A percentile compares a stretch with the other conserved stretches of the same genome.
These are phyloP conservation scores for Girardia tigrina DNA, from an alignment of 2,888 invertebrate genomes.

Conservation along the genomic window DNA sequence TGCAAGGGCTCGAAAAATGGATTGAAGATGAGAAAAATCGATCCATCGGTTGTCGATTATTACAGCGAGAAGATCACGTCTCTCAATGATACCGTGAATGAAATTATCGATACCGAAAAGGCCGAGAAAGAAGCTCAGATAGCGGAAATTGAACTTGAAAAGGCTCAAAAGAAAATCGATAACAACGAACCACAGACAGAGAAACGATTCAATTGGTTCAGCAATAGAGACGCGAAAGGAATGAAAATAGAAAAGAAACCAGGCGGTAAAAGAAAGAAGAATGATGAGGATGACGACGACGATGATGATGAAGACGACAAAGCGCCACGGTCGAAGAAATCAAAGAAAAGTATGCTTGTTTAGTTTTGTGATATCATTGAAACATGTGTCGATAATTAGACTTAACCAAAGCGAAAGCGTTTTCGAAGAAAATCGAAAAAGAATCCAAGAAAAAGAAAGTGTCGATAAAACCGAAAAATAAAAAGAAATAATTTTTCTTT, in stretches of 20 bases:
- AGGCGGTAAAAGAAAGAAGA: neutral
- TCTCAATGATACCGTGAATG: slow-evolving; percentile 66
- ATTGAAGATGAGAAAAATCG: slow-evolving; percentile 2
- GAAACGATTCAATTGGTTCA: slow-evolving; percentile 23
- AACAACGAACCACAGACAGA: neutral
- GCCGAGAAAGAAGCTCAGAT: slow-evolving; percentile 67
- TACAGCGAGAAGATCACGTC: slow-evolving; percentile 62
- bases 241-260: neutral
- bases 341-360: neutral
- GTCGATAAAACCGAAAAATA: neutral
- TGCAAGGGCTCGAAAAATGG: slow-evolving; percentile 53
- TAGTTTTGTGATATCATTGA: neutral
- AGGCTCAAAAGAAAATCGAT: neutral
- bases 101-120: slow-evolving; percentile 69
- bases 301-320: neutral
- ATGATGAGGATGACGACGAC: neutral
- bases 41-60: slow-evolving; percentile 68
- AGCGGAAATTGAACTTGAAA: slow-evolving; percentile 55
- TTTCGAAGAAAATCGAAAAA: neutral
- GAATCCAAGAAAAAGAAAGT: slow-evolving; percentile 23
- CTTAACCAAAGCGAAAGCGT: neutral
- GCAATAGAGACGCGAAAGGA: neutral
- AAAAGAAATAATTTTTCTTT: slow-evolving; percentile 1
- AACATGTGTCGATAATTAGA: neutral
- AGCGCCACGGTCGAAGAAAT: too few species aligned